Percentiles rank a stretch among this genome's conserved stretches.
phyloP scores from a whole-genome alignment of 2,797 vertebrate species.

The Halcyon chelicuti region DNA sequence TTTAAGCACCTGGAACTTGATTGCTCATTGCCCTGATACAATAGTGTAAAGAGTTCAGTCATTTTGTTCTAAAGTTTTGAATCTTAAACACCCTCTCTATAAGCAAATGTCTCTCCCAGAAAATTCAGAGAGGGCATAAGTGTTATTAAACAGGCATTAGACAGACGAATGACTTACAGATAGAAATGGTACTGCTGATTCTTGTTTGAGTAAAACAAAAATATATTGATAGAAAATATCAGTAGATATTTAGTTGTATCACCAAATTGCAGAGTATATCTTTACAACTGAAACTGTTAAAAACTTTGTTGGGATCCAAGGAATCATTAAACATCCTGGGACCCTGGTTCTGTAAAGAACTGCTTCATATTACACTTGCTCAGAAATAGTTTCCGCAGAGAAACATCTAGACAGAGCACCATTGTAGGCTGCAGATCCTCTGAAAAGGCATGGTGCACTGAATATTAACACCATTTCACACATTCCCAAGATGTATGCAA shows the following conservation, averaged over 20 bases:
- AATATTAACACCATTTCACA: constrained; percentile 79
- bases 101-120: background rate
- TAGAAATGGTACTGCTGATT: background rate
- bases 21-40: background rate
- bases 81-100: background rate
- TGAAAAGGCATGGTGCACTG: constrained; percentile 61
- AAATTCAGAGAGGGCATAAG: background rate
- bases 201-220: background rate
- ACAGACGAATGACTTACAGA: background rate
- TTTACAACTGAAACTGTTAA: background rate
- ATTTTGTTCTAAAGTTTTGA: background rate
- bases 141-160: background rate
- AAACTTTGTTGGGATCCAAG: background rate
- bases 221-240: background rate
- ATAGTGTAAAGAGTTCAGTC: background rate
- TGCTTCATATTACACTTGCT: background rate
- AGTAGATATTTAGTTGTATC: background rate
- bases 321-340: constrained; percentile 1
- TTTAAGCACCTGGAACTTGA: background rate
- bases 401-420: constrained; percentile 52
- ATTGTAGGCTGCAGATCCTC: constrained; percentile 55
- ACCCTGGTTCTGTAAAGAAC: background rate
- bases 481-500: constrained; percentile 80
- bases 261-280: background rate
- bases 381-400: constrained; percentile 45